Conservation (phyloP, 2,113 vertebrate species). For the Mellivora capensis region DNA sequence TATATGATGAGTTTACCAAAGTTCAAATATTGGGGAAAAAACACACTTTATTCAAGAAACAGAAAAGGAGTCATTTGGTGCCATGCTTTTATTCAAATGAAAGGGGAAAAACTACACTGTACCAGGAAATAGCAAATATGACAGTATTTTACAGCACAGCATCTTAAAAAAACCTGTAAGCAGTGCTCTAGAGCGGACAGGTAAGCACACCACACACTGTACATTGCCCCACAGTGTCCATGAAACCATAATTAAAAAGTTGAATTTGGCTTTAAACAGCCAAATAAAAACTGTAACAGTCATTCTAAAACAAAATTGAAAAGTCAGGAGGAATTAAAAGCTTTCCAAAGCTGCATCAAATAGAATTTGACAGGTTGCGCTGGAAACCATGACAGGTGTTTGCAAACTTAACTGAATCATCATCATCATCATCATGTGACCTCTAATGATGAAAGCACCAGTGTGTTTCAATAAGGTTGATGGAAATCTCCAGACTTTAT, state of each 20-base stretch:
- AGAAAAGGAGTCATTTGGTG: constrained; percentile 78
- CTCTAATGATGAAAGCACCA: constrained; percentile 82
- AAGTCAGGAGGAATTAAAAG: constrained; percentile 54
- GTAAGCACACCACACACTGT: constrained; percentile 85
- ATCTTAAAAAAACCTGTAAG: constrained; percentile 84
- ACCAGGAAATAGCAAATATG: constrained; percentile 85
- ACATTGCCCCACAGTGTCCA: constrained; percentile 82
- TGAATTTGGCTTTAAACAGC: constrained; percentile 86
- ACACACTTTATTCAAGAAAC: not conserved
- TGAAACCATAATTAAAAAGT: constrained; percentile 82
- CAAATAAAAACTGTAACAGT: constrained; percentile 82
- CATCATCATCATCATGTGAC: constrained; percentile 71
- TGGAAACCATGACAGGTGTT: constrained; percentile 79
- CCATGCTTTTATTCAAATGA: constrained; percentile 97
- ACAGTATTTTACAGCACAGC: constrained; percentile 88
- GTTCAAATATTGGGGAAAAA: not conserved
- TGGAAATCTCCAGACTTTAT: constrained; percentile 72
- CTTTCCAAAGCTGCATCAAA: constrained; percentile 77
- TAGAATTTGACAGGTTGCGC: constrained; percentile 67
- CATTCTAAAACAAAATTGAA: constrained; percentile 73
- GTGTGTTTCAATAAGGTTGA: constrained; percentile 73
- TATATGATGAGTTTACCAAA: not conserved
- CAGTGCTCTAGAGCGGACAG: constrained; percentile 82
- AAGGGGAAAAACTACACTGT: constrained; percentile 84
- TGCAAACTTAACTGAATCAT: constrained; percentile 74